Base-by-base conservation (phyloP, 2,888 invertebrate genomes). In the Lasioglossum zephyrum region DNA sequence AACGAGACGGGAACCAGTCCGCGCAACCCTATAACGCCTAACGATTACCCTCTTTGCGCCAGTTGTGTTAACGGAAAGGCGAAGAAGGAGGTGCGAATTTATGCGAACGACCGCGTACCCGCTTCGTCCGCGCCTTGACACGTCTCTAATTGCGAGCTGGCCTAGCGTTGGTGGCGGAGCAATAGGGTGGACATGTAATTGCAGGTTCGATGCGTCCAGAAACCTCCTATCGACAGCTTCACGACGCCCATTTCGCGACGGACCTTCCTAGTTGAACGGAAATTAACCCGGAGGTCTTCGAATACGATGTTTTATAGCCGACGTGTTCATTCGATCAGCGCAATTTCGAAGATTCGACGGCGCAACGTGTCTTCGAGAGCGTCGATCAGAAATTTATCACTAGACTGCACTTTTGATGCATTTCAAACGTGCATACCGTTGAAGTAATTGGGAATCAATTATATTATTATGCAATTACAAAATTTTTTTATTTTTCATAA, bases 41-140 rank as follows among this genome's bases (percentile, higher is more conserved):
- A 44, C 69, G 60, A 84, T 83, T 84, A 84, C 47, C 84, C 84
- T 73, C 39, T 73, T 84, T 22, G 47, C 69, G 31, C 13, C 5
- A 31, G 22, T 18, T 16, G 60, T 49, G 72, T 83, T 76, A 26
- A 13, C 63, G 16, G 53, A 44, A 73, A 16, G 26, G 5, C 39
- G 22, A 31, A 16, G 49, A 16, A 47, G 36, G 31, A 73, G 60
- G 84, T 73, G 84, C 39, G 57, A 83, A 84, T 84, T 84, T 74
- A 84, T 77, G 57, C 4, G 8, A 11, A 49, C 36, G 53, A 9
- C 39, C 31, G 49, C 1, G 0, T 31, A 31, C 47, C 31, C 47
- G 22, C 31, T 9, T 13, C 9, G n/a, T 36, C n/a, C 16, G 3
- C 9, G 26, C 18, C 44, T 39, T 39, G 41, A 60, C 60, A 41